A percentile compares a stretch with the other conserved stretches of the same genome.
Evolutionary conservation across 2,888 invertebrate genomes (phyloP).

Genomic region (Chrysodeixis includens): DNA sequence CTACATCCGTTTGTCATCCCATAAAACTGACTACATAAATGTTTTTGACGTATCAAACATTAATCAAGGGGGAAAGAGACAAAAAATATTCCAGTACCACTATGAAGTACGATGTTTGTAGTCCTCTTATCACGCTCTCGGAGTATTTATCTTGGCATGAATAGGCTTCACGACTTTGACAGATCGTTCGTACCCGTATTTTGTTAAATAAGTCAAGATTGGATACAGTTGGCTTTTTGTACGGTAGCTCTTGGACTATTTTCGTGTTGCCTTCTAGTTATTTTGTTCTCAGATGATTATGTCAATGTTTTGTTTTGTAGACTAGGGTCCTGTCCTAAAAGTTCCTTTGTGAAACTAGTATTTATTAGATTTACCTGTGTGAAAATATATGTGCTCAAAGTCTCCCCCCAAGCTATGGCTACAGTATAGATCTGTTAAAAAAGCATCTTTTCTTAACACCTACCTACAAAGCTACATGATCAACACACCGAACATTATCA

Average conservation of each 20-base stretch:
- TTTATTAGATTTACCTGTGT: too few relatives aligned
- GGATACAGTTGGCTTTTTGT: constrained; percentile 62
- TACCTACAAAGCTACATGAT: neutral
- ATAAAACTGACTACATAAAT: constrained; percentile 64
- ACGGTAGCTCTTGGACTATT: constrained; percentile 48
- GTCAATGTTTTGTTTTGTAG: neutral
- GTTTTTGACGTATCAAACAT: constrained; percentile 64
- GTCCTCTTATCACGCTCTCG: constrained; percentile 71
- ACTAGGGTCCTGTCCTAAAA: neutral
- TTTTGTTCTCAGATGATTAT: constrained; percentile 18
- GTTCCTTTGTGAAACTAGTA: too few relatives aligned
- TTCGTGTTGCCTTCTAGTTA: constrained; percentile 22
- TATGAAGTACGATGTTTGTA: constrained; percentile 63
- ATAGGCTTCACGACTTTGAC: constrained; percentile 77
- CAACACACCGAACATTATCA: neutral
- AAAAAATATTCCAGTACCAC: constrained; percentile 53
- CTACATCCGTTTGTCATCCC: constrained; percentile 58
- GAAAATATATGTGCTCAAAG: too few relatives aligned
- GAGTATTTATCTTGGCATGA: constrained; percentile 80
- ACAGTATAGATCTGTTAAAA: too few relatives aligned
- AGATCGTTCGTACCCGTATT: constrained; percentile 75
- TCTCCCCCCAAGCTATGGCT: too few relatives aligned
- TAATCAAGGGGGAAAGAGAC: constrained; percentile 62
- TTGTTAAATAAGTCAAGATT: constrained; percentile 76
- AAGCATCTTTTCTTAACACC: neutral